Evolutionary conservation across 2,888 invertebrate genomes (phyloP), one percentile per base, ranked within the genome.

Genomic region (Tenthredo scrophulariae): DNA sequence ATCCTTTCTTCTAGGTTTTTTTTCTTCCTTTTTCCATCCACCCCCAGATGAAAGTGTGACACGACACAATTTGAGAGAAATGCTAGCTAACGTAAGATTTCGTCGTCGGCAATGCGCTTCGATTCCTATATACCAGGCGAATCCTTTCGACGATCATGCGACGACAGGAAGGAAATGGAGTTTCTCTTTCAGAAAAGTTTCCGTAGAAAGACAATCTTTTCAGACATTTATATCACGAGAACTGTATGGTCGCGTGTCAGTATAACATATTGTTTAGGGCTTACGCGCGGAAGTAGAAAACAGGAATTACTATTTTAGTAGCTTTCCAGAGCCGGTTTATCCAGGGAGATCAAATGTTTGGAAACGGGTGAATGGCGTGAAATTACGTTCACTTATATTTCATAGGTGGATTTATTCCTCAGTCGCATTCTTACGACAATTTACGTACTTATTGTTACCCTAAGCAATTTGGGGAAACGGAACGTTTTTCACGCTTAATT

Each of bases 401-500:
- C 43, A 74, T 43, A 74, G 22, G n/a, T 74, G 22, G 13, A 70
- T 74, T 18, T 9, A 74, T 10, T 43, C 40, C 22, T 0, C 15
- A 26, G 40, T 43, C 40, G 29, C 3, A 74, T 74, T 43, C 72
- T 43, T 43, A 74, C 43, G 72, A 74, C 72, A 43, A 40, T 74
- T 43, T 26, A 74, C 72, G n/a, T 26, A 40, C 33, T n/a, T 54
- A 77, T 77, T 77, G 15, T 10, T 77, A 80, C 15, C 40, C 29
- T 7, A 40, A 29, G 80, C 80, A 80, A 80, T 58, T 62, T 80
- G 13, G 58, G 58, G 26, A 80, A 62, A 22, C 40, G 62, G 62
- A 62, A 62, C 58, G 37, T 40, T 80, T 80, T 37, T 80, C 62
- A 37, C 62, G 62, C 33, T 40, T 80, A 80, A 80, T 80, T 80